Evolutionary conservation across 1,140 invertebrate species (phyloP).

Genomic region (Eueides isabella): DNA sequence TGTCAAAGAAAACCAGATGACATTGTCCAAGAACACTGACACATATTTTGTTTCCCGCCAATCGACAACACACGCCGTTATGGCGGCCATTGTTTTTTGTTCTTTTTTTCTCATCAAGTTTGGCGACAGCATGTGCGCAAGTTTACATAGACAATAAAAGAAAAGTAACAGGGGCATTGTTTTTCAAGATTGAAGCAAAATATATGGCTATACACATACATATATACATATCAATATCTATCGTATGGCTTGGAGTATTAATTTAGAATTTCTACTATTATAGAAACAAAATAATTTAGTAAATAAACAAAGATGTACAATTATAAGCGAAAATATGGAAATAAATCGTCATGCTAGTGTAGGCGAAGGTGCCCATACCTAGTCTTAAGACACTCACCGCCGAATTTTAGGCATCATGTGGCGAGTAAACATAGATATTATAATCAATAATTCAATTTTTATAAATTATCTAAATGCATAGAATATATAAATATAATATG

Average conservation of each 20-base stretch:
- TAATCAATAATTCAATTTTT: background rate
- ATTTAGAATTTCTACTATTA: no score
- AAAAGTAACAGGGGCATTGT: background rate
- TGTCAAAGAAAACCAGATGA: constrained; percentile 33
- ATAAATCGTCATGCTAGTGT: no score
- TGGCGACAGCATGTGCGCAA: constrained; percentile 54
- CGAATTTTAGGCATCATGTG: no score
- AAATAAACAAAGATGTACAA: no score
- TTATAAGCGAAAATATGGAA: no score
- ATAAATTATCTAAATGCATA: background rate
- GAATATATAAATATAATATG: background rate
- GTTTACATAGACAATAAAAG: constrained; percentile 2
- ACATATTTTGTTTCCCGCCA: constrained; percentile 63
- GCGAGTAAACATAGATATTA: no score
- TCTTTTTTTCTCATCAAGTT: constrained; percentile 60
- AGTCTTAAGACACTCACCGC: no score
- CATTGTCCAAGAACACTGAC: constrained; percentile 57
- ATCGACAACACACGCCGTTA: constrained; percentile 61
- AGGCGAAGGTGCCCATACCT: no score
- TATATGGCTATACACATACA: constrained; percentile 8
- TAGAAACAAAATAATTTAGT: no score
- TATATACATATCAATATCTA: no score
- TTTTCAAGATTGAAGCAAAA: background rate
- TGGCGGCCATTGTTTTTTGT: constrained; percentile 63
- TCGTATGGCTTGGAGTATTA: no score